Conservation (phyloP, 2,888 invertebrate species). For the Drosophila rellima region DNA sequence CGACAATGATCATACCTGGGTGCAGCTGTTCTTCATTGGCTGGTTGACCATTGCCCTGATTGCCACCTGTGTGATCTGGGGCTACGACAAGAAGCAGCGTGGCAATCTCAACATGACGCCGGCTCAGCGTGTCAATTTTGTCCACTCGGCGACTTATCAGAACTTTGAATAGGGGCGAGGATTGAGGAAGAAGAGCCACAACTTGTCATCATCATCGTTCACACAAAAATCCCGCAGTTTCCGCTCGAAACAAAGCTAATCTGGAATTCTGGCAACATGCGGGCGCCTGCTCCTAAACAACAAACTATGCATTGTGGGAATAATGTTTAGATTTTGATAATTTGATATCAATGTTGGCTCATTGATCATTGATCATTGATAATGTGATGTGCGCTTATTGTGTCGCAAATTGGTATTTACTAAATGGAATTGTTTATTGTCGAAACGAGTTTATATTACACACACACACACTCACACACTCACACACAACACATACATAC, state of each 20-base stretch:
- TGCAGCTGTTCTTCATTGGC: conserved; percentile 96
- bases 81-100: conserved; percentile 89
- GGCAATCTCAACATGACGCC: conserved; percentile 92
- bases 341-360: background rate
- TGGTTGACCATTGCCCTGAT: conserved; percentile 92
- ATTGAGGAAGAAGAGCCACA: background rate
- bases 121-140: conserved; percentile 85
- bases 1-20: conserved; percentile 90
- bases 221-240: background rate
- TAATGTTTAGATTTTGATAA: background rate
- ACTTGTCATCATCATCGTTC: conserved; percentile 1
- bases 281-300: background rate
- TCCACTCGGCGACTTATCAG: conserved; percentile 60
- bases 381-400: conserved; percentile 73
- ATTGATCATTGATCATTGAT: conserved; percentile 30
- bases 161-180: conserved; percentile 59
- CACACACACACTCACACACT: conserved; percentile 20
- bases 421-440: conserved; percentile 61
- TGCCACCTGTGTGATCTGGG: conserved; percentile 90
- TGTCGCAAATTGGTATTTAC: conserved; percentile 73
- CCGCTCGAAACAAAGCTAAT: background rate
- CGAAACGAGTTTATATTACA: conserved; percentile 15
- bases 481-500: conserved; percentile 16
- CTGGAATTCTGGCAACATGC: background rate
- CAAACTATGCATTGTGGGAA: no score